Evolutionary conservation across 2,888 invertebrate species (phyloP).

Genomic region (Cordilura impudica): DNA sequence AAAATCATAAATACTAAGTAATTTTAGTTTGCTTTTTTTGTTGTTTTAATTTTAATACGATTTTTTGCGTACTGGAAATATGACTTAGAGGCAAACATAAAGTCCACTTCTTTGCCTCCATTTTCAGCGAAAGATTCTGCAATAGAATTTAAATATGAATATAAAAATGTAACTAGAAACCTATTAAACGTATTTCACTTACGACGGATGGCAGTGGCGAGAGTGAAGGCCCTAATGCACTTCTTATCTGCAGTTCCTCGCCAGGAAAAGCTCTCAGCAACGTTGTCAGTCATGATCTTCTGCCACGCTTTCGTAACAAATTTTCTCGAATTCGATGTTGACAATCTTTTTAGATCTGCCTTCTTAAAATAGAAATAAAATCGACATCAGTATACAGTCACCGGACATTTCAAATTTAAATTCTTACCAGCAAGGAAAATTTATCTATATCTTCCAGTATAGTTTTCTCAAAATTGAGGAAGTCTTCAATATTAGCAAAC

Average conservation of each 20-base stretch:
- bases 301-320: conserved; percentile 52
- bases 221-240: conserved; percentile 51
- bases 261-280: conserved; percentile 45
- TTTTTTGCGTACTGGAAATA: conserved; percentile 43
- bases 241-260: conserved; percentile 49
- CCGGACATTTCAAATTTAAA: too few species aligned
- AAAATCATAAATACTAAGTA: conserved; percentile 19
- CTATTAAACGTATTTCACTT: conserved; percentile 37
- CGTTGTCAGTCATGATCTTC: conserved; percentile 44
- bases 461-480: too few species aligned
- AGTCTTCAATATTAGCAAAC: too few species aligned
- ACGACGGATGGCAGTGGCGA: conserved; percentile 51
- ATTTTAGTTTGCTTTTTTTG: conserved; percentile 1
- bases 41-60: conserved; percentile 27
- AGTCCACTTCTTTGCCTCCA: conserved; percentile 45
- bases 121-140: conserved; percentile 50
- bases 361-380: too few species aligned
- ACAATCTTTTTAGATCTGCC: too few species aligned
- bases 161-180: too few species aligned
- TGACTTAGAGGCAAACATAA: conserved; percentile 46
- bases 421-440: too few species aligned
- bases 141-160: too few species aligned
- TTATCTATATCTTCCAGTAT: too few species aligned
- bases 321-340: too few species aligned
- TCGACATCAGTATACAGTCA: too few species aligned